Base-by-base conservation (phyloP, 2,888 invertebrate genomes). In the Leuctra nigra region DNA sequence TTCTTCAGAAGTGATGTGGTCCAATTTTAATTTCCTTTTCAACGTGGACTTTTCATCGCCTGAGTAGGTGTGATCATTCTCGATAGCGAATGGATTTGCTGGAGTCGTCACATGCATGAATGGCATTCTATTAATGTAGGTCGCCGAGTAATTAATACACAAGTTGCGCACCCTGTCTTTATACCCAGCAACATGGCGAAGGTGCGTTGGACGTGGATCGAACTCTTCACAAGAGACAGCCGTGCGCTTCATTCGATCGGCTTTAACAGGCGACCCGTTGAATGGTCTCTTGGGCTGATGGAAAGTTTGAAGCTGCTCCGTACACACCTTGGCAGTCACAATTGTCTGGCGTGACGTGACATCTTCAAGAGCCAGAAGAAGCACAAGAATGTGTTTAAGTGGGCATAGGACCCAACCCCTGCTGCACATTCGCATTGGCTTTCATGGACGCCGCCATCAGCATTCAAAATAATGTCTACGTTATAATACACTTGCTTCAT, bases 391-490 rank as follows among this genome's bases (percentile, higher is more conserved):
- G 53, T 62, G 61, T 29, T 62, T 61, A 39, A 62, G 52, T 57
- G 55, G 39, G 61, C 58, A 36, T 53, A 44, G 9, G 55, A 58
- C 18, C 58, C 59, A 35, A 55, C 54, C 23, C 57, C 61, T 35
- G 55, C 62, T 53, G 56, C 56, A 59, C 53, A 61, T 41, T 62
- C 61, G 38, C 61, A 61, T 25, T 59, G 55, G 36, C 54, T 52
- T 14, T 18, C 58, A 23, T 46, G 50, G 14, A 59, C 52, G 13
- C 23, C 35, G 6, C 58, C 58, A 13, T 24, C 38, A 13, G 20
- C 20, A 50, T 39, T 35, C 4, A 59, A n/a, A 18, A 14, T 24
- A 9, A 59, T 36, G 29, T 59, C 54, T 13, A 47, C 47, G 16
- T 23, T 38, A 50, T 59, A 59, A 13, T 50, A 41, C 16, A 59